These are phyloP conservation scores for Cerceris ruficornis DNA, from an alignment of 2,888 invertebrate genomes.

Conservation along the genomic window DNA sequence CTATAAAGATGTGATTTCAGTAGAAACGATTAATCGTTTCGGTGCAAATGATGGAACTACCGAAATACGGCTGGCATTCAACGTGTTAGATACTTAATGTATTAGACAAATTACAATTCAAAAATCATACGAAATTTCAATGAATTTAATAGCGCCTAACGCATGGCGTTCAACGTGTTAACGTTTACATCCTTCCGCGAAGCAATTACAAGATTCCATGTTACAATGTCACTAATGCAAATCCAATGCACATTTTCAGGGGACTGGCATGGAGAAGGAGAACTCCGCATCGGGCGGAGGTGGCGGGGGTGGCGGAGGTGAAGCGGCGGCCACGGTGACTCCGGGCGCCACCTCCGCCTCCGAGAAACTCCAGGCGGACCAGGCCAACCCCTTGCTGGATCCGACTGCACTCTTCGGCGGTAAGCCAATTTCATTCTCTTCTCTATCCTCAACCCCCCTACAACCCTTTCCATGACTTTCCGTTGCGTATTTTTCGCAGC, in stretches of 20 bases:
- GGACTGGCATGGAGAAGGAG: slow-evolving; percentile 90
- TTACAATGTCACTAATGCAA: slow-evolving; percentile 52
- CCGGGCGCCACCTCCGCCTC: slow-evolving; percentile 84
- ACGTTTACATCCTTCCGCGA: too few relatives aligned
- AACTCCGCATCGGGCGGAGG: slow-evolving; percentile 83
- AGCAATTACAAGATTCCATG: too few relatives aligned
- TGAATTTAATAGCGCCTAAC: too few relatives aligned
- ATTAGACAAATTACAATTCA: too few relatives aligned
- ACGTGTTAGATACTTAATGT: too few relatives aligned
- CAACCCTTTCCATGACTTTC: too few relatives aligned
- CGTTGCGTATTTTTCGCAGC: background rate
- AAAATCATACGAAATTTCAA: too few relatives aligned
- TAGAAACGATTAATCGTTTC: too few relatives aligned
- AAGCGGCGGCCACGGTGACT: slow-evolving; percentile 82
- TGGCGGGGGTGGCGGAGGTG: slow-evolving; percentile 83
- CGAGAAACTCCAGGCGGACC: slow-evolving; percentile 84
- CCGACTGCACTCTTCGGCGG: slow-evolving; percentile 90
- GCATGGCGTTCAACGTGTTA: too few relatives aligned
- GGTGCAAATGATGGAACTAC: too few relatives aligned
- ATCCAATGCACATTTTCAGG: slow-evolving; percentile 68
- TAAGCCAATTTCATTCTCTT: slow-evolving; percentile 76
- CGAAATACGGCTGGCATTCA: too few relatives aligned
- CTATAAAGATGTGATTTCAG: too few relatives aligned
- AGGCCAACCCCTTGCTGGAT: slow-evolving; percentile 88
- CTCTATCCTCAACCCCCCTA: background rate